Conservation (phyloP, 1,140 invertebrate genomes). For the Myzus persicae region DNA sequence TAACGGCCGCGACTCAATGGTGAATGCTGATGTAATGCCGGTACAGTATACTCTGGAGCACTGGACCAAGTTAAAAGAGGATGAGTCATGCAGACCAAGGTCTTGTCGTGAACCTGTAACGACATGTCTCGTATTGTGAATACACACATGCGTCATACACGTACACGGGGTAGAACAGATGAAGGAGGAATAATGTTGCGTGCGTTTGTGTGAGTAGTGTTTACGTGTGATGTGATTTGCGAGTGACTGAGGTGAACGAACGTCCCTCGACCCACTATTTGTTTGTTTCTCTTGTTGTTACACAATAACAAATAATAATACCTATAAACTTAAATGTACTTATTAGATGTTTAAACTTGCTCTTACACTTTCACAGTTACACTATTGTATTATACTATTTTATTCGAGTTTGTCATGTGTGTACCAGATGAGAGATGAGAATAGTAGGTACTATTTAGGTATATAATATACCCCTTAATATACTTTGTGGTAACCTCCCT, state of each 20-base stretch:
- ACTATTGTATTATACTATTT: too few relatives aligned
- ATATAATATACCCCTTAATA: too few relatives aligned
- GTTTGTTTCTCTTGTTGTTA: too few relatives aligned
- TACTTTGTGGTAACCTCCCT: too few relatives aligned
- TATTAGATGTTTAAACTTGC: too few relatives aligned
- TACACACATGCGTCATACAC: not conserved
- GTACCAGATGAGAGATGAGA: too few relatives aligned
- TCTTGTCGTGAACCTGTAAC: conserved; percentile 23
- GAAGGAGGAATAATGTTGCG: not conserved
- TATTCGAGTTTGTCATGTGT: too few relatives aligned
- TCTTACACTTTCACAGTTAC: too few relatives aligned
- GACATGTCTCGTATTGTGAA: not conserved
- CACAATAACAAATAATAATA: too few relatives aligned
- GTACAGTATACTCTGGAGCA: not conserved
- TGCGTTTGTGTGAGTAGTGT: not conserved
- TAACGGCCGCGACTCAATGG: too few relatives aligned
- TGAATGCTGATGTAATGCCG: not conserved
- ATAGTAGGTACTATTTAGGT: too few relatives aligned
- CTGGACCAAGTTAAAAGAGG: not conserved
- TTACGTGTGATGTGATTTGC: not conserved
- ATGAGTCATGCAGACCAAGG: conserved; percentile 36
- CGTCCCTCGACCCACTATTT: not conserved
- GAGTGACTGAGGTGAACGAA: not conserved
- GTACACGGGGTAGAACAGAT: not conserved
- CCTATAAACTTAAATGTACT: too few relatives aligned